A percentile compares a stretch with the other conserved stretches of the same genome.
Conservation (phyloP, 64 coral and sea anemone species). For the Montipora foliosa region DNA sequence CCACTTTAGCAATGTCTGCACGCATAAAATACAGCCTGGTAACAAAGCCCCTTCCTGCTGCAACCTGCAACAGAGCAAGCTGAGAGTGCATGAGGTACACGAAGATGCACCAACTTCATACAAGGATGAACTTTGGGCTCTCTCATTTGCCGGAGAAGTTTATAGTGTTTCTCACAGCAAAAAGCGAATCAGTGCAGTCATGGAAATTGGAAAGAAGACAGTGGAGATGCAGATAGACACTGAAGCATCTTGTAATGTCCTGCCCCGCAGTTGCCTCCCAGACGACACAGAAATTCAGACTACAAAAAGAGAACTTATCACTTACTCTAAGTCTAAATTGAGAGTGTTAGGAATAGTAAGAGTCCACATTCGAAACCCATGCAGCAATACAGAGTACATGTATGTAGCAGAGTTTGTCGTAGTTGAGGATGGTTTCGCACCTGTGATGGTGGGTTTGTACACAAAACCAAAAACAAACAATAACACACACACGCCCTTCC, state of each 20-base stretch:
- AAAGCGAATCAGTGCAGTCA: constrained; percentile 14
- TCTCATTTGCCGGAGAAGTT: background rate
- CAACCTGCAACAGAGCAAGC: background rate
- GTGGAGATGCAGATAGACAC: constrained; percentile 12
- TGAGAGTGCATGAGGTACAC: background rate
- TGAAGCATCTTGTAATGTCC: constrained; percentile 40
- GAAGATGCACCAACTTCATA: background rate
- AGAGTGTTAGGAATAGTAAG: background rate
- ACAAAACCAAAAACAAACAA: background rate
- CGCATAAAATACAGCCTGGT: too few relatives aligned
- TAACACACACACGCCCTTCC: too few relatives aligned
- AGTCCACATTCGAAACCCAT: constrained; percentile 18
- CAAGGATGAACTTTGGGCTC: background rate
- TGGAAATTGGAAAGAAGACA: constrained; percentile 20
- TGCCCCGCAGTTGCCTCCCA: background rate
- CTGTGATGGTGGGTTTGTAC: background rate
- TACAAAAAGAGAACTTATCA: constrained; percentile 8
- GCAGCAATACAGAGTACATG: background rate
- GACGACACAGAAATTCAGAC: background rate
- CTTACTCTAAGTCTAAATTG: constrained; percentile 5
- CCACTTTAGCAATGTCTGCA: too few relatives aligned
- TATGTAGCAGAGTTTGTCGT: constrained; percentile 13
- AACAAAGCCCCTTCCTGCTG: background rate
- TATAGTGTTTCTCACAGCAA: background rate
- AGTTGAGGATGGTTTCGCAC: background rate